phyloP scores from a whole-genome alignment of 1,140 invertebrate genomes.

The Drosophila hydei region DNA sequence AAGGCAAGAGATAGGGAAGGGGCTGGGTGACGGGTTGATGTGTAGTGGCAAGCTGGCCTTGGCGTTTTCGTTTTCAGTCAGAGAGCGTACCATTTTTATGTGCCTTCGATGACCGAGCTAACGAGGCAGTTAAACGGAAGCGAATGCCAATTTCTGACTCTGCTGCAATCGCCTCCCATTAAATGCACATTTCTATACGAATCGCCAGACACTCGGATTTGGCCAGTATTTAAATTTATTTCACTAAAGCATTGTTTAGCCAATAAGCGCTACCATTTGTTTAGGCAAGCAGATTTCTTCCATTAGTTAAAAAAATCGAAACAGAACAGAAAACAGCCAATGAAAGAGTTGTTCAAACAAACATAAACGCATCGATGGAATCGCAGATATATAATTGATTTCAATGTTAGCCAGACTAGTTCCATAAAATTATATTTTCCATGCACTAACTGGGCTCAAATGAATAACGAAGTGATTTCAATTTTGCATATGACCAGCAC shows the following conservation, averaged over 20 bases:
- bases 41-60: not conserved
- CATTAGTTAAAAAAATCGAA: conserved; percentile 5
- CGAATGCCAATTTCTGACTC: conserved; percentile 43
- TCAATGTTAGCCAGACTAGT: conserved; percentile 13
- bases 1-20: not conserved
- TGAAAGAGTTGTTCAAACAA: conserved; percentile 26
- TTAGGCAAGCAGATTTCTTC: conserved; percentile 35
- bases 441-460: not conserved
- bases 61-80: conserved; percentile 57
- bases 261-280: conserved; percentile 36
- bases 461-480: not conserved
- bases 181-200: conserved; percentile 59
- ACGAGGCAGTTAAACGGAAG: conserved; percentile 70
- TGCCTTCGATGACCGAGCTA: conserved; percentile 49
- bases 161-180: conserved; percentile 59
- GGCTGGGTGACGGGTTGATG: not conserved
- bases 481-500: not conserved
- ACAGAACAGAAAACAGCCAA: not conserved
- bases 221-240: not conserved
- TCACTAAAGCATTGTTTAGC: conserved; percentile 35
- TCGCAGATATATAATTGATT: conserved; percentile 42
- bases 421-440: conserved; percentile 7
- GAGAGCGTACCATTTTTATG: conserved; percentile 51
- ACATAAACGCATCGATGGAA: conserved; percentile 3
- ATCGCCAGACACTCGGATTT: conserved; percentile 13